Evolutionary conservation across 2,797 vertebrate species (phyloP).

Genomic region (Nyctalus aviator): DNA sequence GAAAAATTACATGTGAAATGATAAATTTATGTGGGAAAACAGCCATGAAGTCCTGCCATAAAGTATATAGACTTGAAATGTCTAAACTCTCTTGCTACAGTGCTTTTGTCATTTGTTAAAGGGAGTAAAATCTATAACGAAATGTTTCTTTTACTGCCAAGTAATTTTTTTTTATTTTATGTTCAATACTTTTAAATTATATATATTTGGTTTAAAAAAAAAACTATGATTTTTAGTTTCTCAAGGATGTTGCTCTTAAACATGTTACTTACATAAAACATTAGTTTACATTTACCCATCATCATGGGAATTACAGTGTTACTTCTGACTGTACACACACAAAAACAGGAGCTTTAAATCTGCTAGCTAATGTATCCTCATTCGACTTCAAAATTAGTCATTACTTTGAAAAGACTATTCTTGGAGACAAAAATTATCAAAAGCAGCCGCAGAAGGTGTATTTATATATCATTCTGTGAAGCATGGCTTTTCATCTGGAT

Average conservation of each 20-base stretch:
- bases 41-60: background rate
- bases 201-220: conserved; percentile 31
- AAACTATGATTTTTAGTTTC: conserved; percentile 24
- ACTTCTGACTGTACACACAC: background rate
- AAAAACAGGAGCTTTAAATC: background rate
- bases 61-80: background rate
- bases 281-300: background rate
- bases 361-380: background rate
- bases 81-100: background rate
- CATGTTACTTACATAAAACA: background rate
- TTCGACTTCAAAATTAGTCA: background rate
- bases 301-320: background rate
- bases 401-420: background rate
- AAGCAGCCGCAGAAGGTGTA: background rate
- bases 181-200: background rate
- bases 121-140: background rate
- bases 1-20: background rate
- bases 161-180: conserved; percentile 29
- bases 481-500: conserved; percentile 4
- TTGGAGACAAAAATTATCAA: background rate
- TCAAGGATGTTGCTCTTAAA: background rate
- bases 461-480: background rate
- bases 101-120: conserved; percentile 13
- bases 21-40: background rate
- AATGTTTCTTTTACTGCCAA: background rate